Conservation (phyloP, 2,113 vertebrate species). For the Amazona vittata region DNA sequence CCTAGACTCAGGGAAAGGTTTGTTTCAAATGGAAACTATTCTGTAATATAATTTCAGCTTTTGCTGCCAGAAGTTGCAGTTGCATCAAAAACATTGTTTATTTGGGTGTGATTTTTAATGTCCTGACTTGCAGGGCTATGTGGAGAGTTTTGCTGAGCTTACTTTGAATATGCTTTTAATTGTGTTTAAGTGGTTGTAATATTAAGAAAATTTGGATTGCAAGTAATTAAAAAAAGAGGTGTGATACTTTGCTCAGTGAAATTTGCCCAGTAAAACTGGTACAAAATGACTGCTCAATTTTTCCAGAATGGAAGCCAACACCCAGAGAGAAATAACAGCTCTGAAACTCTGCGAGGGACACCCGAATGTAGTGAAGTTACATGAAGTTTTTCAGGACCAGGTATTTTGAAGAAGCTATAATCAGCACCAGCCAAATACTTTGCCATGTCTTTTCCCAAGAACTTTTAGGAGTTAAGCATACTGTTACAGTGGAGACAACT, state of each 20-base stretch:
- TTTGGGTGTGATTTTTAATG: neutral
- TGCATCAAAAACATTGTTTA: neutral
- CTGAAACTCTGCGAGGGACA: conserved; percentile 95
- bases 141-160: neutral
- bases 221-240: neutral
- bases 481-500: neutral
- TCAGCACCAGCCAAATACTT: neutral
- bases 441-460: neutral
- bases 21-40: neutral
- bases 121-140: neutral
- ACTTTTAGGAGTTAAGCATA: neutral
- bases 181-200: neutral
- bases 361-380: conserved; percentile 94
- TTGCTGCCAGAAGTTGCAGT: neutral
- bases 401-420: conserved; percentile 67
- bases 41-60: neutral
- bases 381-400: conserved; percentile 97
- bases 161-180: neutral
- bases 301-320: conserved; percentile 94
- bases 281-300: conserved; percentile 27
- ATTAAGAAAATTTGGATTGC: neutral
- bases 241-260: neutral
- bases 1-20: neutral
- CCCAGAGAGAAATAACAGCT: conserved; percentile 93
- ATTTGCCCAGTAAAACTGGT: neutral